Base-by-base conservation (phyloP, 2,888 invertebrate genomes). In the Myathropa florea region DNA sequence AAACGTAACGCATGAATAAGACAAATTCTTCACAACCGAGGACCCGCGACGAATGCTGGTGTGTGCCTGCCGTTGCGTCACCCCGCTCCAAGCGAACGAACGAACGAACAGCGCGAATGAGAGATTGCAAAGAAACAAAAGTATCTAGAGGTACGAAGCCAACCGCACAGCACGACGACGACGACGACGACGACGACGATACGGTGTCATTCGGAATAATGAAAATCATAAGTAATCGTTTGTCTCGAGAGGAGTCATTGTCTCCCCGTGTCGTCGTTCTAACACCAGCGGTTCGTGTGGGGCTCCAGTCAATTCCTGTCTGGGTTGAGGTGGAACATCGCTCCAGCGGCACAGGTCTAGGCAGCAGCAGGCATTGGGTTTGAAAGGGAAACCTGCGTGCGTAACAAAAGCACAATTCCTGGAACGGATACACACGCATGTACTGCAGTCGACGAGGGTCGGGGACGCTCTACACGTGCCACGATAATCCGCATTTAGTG, bases 161-260 rank as follows among this genome's bases (percentile, higher is more conserved):
- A 46, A 18, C 46, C 46, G 46, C 46, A 79, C 30, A 78, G 57
- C 28, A 23, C 60, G 70, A 70, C 57, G 77, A 78, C 70, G 57
- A 70, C 80, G n/a, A n/a, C n/a, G n/a, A n/a, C n/a, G n/a, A 23
- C 60, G 70, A 70, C 57, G 77, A 78, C 70, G 57, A 70, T 75
- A 71, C 26, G 26, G 30, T 80, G 84, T 80, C 84, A 84, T 76
- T 80, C 80, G 80, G 60, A 84, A 80, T 80, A 75, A 80, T 80
- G 71, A 65, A 84, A 80, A 84, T 71, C 79, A 76, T 60, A 84
- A 84, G 79, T 75, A 79, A 75, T 79, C 57, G 73, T 55, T 79
- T 75, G 83, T 75, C 79, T 75, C 68, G 79, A 67, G 60, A 60
- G 61, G 68, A 79, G 83, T 83, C 79, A 84, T 80, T 76, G 84